phyloP scores from a whole-genome alignment of 2,113 vertebrate genomes.

The Corynorhinus townsendii region DNA sequence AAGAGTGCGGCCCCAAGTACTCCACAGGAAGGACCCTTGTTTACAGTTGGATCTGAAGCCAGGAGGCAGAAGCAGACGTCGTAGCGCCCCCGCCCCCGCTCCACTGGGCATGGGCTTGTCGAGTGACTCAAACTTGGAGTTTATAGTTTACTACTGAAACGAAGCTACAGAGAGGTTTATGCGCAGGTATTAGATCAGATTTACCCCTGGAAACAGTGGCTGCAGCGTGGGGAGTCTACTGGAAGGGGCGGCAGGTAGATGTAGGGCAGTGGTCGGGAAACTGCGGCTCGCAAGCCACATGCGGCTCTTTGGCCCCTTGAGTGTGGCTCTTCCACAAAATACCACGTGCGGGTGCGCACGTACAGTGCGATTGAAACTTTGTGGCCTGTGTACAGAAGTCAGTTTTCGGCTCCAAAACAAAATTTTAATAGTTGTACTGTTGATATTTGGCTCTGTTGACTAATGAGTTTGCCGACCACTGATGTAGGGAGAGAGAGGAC shows the following conservation, averaged over 20 bases:
- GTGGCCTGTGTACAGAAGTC: no score
- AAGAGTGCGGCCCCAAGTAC: background rate
- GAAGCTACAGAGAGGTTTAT: background rate
- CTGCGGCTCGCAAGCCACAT: no score
- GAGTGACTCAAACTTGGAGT: background rate
- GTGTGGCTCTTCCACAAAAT: no score
- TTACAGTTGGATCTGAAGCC: accelerated
- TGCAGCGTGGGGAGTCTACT: accelerated
- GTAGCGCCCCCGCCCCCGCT: background rate
- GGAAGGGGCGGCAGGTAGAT: background rate
- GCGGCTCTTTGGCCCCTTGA: no score
- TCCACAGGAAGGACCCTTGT: background rate
- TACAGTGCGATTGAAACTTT: no score
- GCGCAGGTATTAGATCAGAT: background rate
- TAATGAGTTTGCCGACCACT: no score
- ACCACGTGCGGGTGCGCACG: no score
- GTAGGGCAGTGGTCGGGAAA: background rate
- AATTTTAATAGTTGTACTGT: no score
- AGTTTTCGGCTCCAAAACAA: no score
- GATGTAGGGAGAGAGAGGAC: background rate
- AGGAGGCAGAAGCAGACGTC: background rate
- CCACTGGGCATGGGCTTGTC: accelerated
- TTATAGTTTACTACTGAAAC: background rate
- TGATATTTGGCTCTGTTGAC: no score
- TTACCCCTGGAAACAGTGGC: background rate